Percentiles rank a stretch among this genome's conserved stretches.
Conservation (phyloP, 2,113 vertebrate species). For the Siniperca knerii region DNA sequence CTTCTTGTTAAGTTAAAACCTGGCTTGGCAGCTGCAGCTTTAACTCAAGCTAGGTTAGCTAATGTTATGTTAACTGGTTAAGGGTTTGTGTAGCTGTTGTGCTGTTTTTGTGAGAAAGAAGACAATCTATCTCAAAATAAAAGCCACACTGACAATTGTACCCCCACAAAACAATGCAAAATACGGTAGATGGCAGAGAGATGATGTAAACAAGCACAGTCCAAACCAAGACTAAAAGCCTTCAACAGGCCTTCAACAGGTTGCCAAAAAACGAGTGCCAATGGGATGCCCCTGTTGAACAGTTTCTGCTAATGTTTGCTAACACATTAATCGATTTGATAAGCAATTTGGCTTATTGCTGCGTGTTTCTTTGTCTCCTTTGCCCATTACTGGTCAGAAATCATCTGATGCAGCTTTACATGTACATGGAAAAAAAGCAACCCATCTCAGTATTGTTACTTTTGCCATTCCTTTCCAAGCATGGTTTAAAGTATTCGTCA, state of each 20-base stretch:
- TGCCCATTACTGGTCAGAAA: conserved; percentile 9
- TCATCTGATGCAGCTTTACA: conserved; percentile 18
- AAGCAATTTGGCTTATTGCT: background rate
- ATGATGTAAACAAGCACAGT: background rate
- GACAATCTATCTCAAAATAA: background rate
- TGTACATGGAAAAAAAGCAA: background rate
- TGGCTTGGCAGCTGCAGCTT: background rate
- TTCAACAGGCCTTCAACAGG: background rate
- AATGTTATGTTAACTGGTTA: background rate
- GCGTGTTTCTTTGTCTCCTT: conserved; percentile 5
- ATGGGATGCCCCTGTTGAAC: background rate
- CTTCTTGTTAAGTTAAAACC: background rate
- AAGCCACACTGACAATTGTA: background rate
- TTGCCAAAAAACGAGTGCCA: background rate
- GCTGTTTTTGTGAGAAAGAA: conserved; percentile 3
- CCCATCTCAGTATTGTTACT: conserved; percentile 27
- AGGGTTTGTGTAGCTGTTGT: background rate
- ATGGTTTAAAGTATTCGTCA: conserved; percentile 47
- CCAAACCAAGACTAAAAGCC: background rate
- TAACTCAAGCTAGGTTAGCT: background rate
- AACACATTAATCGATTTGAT: conserved; percentile 4
- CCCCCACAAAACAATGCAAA: background rate
- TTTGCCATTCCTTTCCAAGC: conserved; percentile 29
- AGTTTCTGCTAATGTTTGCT: background rate
- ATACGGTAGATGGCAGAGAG: background rate